A percentile compares a stretch with the other conserved stretches of the same genome.
phyloP scores from a whole-genome alignment of 2,113 vertebrate genomes.

The Chauna torquata region DNA sequence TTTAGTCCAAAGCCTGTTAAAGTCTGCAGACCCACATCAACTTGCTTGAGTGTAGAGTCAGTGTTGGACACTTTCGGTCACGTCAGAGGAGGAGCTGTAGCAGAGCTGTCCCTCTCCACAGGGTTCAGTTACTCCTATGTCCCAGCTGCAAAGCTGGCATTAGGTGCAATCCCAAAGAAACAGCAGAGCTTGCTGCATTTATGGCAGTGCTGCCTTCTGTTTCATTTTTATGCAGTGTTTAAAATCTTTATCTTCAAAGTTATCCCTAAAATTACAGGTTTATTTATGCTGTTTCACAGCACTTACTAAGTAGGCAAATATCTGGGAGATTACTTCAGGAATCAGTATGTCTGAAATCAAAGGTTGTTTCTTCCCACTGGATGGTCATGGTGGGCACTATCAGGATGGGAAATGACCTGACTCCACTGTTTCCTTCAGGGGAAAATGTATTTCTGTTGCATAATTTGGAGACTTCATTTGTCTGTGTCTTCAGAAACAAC shows the following conservation, averaged over 20 bases:
- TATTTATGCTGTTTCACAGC: rapidly evolving
- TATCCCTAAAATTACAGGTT: background rate
- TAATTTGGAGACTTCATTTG: background rate
- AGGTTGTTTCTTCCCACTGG: background rate
- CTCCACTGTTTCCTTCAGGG: background rate
- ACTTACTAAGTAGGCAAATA: background rate
- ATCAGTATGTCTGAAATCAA: background rate
- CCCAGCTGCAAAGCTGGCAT: background rate
- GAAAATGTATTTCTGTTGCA: background rate
- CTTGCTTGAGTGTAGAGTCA: background rate
- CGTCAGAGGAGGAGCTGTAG: background rate
- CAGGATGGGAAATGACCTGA: background rate
- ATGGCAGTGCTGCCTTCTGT: background rate
- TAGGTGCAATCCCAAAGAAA: background rate
- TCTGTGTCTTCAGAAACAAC: background rate
- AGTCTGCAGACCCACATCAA: background rate
- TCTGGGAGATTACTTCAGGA: background rate
- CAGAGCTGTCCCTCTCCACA: background rate
- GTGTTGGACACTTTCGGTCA: background rate
- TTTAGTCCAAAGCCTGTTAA: background rate
- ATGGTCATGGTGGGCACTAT: background rate
- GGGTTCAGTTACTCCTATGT: background rate
- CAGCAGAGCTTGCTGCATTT: background rate
- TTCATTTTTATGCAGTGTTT: background rate
- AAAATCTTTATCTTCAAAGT: background rate